phyloP scores from a whole-genome alignment of 23 tunicate genomes.

The Halocynthia aurantium region DNA sequence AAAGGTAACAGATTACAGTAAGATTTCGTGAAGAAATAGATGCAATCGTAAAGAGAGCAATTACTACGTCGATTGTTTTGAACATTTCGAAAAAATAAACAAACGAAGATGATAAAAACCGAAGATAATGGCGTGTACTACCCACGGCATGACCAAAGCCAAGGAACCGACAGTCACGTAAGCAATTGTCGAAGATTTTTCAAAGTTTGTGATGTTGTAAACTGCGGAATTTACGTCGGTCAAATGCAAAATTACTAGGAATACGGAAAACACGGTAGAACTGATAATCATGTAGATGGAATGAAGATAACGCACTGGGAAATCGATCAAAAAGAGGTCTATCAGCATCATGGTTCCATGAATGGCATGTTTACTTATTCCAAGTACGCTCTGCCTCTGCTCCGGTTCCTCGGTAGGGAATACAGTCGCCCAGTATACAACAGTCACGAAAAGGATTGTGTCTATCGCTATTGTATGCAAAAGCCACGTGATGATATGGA shows the following conservation, averaged over 20 bases:
- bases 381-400: background rate
- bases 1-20: too few relatives aligned
- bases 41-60: too few relatives aligned
- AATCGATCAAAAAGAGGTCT: background rate
- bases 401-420: background rate
- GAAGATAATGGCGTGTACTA: background rate
- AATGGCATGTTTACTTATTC: background rate
- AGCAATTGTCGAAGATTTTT: background rate
- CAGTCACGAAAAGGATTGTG: slow-evolving; percentile 1
- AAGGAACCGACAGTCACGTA: background rate
- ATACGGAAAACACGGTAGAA: background rate
- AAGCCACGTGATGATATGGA: background rate
- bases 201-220: slow-evolving; percentile 2
- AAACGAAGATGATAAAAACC: slow-evolving; percentile 1
- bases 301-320: slow-evolving; percentile 1
- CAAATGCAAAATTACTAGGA: slow-evolving; percentile 1
- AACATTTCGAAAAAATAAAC: background rate
- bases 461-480: slow-evolving; percentile 1
- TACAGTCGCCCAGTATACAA: slow-evolving; percentile 4
- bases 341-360: background rate
- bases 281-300: background rate
- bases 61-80: too few relatives aligned
- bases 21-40: too few relatives aligned
- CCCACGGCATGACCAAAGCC: background rate
- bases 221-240: background rate